These are phyloP conservation scores for Maniola hyperantus DNA, from an alignment of 2,888 invertebrate genomes.

Conservation along the genomic window DNA sequence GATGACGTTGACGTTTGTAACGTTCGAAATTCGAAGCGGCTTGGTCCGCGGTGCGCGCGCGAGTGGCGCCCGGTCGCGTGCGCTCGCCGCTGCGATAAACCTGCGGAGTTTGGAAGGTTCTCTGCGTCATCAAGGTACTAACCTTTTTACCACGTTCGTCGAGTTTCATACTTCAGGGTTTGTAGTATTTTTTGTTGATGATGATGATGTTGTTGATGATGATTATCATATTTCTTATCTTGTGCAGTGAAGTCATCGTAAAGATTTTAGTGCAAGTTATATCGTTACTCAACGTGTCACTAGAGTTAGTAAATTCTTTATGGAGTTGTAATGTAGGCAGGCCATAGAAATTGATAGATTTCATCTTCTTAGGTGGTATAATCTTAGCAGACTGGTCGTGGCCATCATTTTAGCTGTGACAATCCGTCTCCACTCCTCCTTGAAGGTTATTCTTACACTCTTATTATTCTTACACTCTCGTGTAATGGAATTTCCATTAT, in stretches of 20 bases:
- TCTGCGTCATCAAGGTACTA: slow-evolving; percentile 35
- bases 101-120: slow-evolving; percentile 60
- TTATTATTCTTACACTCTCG: too few species aligned
- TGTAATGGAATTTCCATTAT: not conserved
- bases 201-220: too few species aligned
- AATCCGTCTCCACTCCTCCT: too few species aligned
- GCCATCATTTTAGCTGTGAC: too few species aligned
- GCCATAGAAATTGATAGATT: too few species aligned
- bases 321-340: too few species aligned
- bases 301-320: too few species aligned
- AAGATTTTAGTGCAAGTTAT: not conserved
- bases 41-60: slow-evolving; percentile 75
- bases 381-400: too few species aligned
- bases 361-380: too few species aligned
- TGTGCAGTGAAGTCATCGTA: not conserved
- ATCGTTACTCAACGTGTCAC: not conserved
- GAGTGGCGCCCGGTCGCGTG: slow-evolving; percentile 75
- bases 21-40: slow-evolving; percentile 66
- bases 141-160: slow-evolving; percentile 27
- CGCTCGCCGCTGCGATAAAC: slow-evolving; percentile 62
- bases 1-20: slow-evolving; percentile 57
- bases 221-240: not conserved
- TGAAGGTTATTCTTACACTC: too few species aligned
- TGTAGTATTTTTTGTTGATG: slow-evolving; percentile 16
- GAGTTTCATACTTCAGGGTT: slow-evolving; percentile 14